A percentile compares a stretch with the other conserved stretches of the same genome.
phyloP scores from a whole-genome alignment of 2,113 vertebrate species.

The Turdus rufiventris region DNA sequence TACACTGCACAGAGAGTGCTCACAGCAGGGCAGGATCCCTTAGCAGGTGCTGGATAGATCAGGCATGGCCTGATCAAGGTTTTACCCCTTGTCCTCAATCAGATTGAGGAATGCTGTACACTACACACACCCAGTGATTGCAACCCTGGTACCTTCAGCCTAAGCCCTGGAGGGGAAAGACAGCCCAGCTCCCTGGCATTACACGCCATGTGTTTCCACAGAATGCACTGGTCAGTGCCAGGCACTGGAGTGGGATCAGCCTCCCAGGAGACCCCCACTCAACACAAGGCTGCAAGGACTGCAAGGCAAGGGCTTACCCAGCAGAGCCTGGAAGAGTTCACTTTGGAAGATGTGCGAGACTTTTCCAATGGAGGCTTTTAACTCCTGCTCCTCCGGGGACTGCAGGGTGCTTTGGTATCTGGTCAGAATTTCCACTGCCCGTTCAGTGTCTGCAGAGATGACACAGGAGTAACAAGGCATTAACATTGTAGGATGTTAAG shows the following conservation, averaged over 20 bases:
- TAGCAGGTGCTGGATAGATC: not conserved
- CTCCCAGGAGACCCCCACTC: not conserved
- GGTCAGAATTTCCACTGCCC: slow-evolving; percentile 81
- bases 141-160: not conserved
- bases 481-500: not conserved
- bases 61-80: not conserved
- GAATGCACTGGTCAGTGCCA: not conserved
- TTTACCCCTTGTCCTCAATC: not conserved
- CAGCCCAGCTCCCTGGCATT: not conserved
- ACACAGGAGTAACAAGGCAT: slow-evolving; percentile 2
- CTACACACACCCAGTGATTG: fast-evolving
- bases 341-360: slow-evolving; percentile 83
- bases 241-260: not conserved
- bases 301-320: slow-evolving; percentile 74
- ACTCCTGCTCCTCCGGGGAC: slow-evolving; percentile 79
- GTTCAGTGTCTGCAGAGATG: slow-evolving; percentile 78
- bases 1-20: not conserved
- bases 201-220: not conserved
- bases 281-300: not conserved
- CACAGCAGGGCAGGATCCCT: not conserved
- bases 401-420: slow-evolving; percentile 81
- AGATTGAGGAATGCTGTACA: not conserved
- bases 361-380: slow-evolving; percentile 82
- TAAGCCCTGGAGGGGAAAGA: not conserved
- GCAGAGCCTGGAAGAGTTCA: slow-evolving; percentile 84